A percentile compares a stretch with the other conserved stretches of the same genome.
These are phyloP conservation scores for Xanthia icteritia DNA, from an alignment of 2,888 invertebrate species.

Conservation along the genomic window DNA sequence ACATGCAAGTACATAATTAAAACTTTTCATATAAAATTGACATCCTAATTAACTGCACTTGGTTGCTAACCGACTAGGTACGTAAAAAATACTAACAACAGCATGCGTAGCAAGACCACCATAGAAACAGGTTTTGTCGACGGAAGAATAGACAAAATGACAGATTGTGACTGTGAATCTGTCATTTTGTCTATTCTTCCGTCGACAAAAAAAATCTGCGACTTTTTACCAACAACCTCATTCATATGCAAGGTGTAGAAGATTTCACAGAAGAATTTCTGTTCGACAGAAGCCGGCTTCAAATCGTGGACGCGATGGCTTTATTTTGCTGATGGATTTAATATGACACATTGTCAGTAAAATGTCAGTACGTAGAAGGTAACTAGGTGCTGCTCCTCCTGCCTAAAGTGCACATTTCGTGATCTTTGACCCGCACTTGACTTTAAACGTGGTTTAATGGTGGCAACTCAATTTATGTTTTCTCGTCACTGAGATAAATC, in stretches of 20 bases:
- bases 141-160: too few relatives aligned
- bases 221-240: neutral
- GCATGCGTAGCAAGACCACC: too few relatives aligned
- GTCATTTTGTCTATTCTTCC: too few relatives aligned
- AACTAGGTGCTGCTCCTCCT: neutral
- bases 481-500: neutral
- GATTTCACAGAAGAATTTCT: neutral
- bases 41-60: neutral
- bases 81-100: neutral
- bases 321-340: neutral
- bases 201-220: neutral
- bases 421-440: constrained; percentile 18
- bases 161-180: too few relatives aligned
- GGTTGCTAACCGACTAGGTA: neutral
- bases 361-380: neutral
- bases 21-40: too few relatives aligned
- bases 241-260: neutral
- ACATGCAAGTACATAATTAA: neutral
- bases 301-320: neutral
- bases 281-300: neutral
- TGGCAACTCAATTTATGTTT: constrained; percentile 32
- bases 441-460: constrained; percentile 22
- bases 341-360: neutral
- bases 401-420: neutral
- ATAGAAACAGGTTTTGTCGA: too few relatives aligned